Evolutionary conservation across 23 tunicate genomes (phyloP), one percentile per base, ranked within the genome.

Genomic region (Halocynthia aurantium): DNA sequence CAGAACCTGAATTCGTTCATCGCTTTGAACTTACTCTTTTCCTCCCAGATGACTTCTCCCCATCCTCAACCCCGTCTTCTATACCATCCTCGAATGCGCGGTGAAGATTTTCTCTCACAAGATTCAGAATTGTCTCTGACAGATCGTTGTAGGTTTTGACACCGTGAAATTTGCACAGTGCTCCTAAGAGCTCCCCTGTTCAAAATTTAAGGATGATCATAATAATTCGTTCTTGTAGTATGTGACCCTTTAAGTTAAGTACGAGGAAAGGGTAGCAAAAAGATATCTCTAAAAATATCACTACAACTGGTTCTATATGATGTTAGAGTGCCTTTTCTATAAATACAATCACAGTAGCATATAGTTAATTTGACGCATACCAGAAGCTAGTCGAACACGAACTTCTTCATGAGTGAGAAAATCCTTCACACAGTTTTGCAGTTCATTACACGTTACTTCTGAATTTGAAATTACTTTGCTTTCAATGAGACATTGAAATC

Each of bases 331-430:
- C 63, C 17, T 15, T 58, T 58, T 58, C 63, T 58, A 58, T 31
- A 31, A 31, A 31, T 31, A 31, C 1, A 31, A 31, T 31, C 44
- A 31, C 44, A 31, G 44, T 31, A 31, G 44, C 44, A 31, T 31
- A 31, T 31, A 31, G 44, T 4, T 4, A 31, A 31, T 31, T 31
- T 31, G 44, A 31, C 44, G 4, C 44, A 31, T 67, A 74, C 97
- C 97, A 21, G 91, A 80, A 13, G 76, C 85, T 11, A 57, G 73
- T 51, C 97, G 54, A 9, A 91, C 97, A 51, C 97, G 77, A 11
- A 85, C 90, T 73, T 91, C 97, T 6, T 66, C 51, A 77, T 91
- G 90, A 8, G 77, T 66, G 55, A 91, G 56, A 50, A 61, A 71
- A 21, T 53, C 56, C 8, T 81, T 21, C 60, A 87, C 71, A 72